These are phyloP conservation scores for Peucedramus taeniatus DNA, from an alignment of 2,113 vertebrate genomes.

Conservation along the genomic window DNA sequence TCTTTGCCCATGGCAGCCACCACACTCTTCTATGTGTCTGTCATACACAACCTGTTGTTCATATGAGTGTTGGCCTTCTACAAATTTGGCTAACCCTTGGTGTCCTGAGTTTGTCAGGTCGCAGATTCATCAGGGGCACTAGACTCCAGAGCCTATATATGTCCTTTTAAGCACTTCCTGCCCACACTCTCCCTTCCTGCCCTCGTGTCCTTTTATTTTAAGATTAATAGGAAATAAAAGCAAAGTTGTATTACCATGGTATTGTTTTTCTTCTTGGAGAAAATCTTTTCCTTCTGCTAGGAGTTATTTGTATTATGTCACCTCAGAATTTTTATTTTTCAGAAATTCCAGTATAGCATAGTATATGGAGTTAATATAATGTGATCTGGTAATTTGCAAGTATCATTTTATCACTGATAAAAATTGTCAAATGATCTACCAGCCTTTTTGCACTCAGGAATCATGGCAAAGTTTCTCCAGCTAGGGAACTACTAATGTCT, in stretches of 20 bases:
- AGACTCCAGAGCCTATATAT: not conserved
- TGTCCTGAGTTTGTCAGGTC: not conserved
- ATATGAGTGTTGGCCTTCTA: not conserved
- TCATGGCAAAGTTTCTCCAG: not conserved
- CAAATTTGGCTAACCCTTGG: not conserved
- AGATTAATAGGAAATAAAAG: not conserved
- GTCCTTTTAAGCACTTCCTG: not conserved
- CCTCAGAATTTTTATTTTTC: not conserved
- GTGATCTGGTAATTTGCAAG: not conserved
- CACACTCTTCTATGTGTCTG: not conserved
- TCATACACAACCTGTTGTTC: not conserved
- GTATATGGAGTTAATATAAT: not conserved
- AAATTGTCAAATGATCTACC: not conserved
- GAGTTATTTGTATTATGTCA: not conserved
- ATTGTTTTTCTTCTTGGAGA: not conserved
- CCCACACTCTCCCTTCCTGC: accelerated
- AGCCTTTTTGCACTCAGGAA: not conserved
- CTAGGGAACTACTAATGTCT: not conserved
- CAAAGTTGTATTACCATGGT: not conserved
- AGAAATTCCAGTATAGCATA: not conserved
- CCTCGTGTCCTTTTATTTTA: not conserved
- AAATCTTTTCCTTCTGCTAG: not conserved
- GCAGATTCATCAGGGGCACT: not conserved
- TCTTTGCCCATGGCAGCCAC: not conserved
- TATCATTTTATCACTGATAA: not conserved